Evolutionary conservation across 2,888 invertebrate species (phyloP).

Genomic region (Perithous albicinctus): DNA sequence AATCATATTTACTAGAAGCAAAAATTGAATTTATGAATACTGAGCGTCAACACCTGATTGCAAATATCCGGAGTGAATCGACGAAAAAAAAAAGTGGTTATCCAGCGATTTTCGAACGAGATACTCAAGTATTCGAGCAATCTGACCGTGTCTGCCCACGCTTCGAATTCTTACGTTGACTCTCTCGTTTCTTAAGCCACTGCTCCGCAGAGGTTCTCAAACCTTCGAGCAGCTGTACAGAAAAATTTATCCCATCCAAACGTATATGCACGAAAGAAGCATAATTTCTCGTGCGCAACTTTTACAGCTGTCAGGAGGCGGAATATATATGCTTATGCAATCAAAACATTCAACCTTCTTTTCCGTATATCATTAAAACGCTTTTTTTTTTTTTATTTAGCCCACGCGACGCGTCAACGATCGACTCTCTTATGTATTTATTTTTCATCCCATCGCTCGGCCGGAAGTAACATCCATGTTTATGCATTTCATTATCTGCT

Average conservation of each 20-base stretch:
- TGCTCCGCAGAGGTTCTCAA: constrained; percentile 55
- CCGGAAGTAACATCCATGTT: constrained; percentile 16
- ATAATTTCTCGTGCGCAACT: not conserved
- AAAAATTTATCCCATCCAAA: not conserved
- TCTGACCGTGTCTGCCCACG: constrained; percentile 62
- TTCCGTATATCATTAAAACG: constrained; percentile 25
- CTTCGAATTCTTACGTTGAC: constrained; percentile 57
- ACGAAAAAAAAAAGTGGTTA: not conserved
- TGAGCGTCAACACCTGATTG: not conserved
- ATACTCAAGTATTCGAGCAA: constrained; percentile 56
- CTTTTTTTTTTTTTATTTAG: not conserved
- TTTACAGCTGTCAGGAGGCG: not conserved
- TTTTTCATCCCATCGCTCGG: not conserved
- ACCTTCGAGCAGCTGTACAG: not conserved
- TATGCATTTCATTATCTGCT: not conserved
- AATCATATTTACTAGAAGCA: not conserved
- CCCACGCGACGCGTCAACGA: constrained; percentile 54
- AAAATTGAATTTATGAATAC: not conserved
- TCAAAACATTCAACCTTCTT: constrained; percentile 38
- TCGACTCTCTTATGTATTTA: constrained; percentile 11
- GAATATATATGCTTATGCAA: constrained; percentile 49
- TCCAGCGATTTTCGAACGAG: constrained; percentile 16
- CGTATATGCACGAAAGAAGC: constrained; percentile 8
- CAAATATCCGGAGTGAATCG: not conserved
- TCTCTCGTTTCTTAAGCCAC: constrained; percentile 35